These are phyloP conservation scores for Pammene aurita DNA, from an alignment of 2,888 invertebrate species.

Conservation along the genomic window DNA sequence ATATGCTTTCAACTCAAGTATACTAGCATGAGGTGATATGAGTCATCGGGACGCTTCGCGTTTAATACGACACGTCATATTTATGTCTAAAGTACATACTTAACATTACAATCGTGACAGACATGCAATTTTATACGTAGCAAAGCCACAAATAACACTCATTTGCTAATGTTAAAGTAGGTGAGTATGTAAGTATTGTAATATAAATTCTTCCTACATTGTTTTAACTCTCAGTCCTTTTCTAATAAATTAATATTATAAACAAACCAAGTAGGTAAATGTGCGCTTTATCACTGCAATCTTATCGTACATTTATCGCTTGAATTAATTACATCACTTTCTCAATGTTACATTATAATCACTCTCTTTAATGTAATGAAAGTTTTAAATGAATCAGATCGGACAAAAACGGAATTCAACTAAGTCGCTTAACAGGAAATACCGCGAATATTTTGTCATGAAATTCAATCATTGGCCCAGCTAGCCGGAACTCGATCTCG, in stretches of 20 bases:
- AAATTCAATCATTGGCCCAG: slow-evolving; percentile 34
- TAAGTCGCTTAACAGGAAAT: slow-evolving; percentile 34
- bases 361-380: slow-evolving; percentile 26
- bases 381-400: slow-evolving; percentile 31
- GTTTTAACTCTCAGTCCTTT: background rate
- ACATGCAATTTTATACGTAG: slow-evolving; percentile 2
- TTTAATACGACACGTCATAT: slow-evolving; percentile 18
- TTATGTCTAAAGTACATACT: slow-evolving; percentile 14
- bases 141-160: background rate
- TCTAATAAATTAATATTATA: background rate
- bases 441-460: slow-evolving; percentile 37
- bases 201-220: background rate
- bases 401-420: slow-evolving; percentile 14
- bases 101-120: slow-evolving; percentile 19
- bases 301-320: slow-evolving; percentile 26
- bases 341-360: slow-evolving; percentile 14
- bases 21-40: slow-evolving; percentile 70
- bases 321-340: slow-evolving; percentile 24
- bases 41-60: slow-evolving; percentile 58
- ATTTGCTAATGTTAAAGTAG: too few relatives aligned
- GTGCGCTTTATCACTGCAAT: slow-evolving; percentile 15
- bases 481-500: slow-evolving; percentile 37
- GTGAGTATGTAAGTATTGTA: background rate
- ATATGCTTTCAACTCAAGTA: slow-evolving; percentile 32
- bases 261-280: slow-evolving; percentile 10